Evolutionary conservation across 1,140 invertebrate genomes (phyloP).

Genomic region (Venturia canescens): DNA sequence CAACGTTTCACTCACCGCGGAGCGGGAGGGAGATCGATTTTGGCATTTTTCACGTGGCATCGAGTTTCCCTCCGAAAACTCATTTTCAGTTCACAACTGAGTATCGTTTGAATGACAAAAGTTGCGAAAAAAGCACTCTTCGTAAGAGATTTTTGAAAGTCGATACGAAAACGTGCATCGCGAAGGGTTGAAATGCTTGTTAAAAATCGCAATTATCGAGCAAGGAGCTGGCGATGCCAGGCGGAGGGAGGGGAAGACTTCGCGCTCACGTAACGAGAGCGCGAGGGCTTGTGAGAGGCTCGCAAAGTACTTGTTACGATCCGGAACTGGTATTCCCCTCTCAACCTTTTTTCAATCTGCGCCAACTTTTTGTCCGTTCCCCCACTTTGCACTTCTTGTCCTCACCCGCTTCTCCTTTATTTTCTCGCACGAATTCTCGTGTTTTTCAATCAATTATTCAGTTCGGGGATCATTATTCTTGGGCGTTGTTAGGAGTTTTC

Average conservation of each 20-base stretch:
- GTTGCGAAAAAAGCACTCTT: too few relatives aligned
- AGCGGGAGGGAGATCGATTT: too few relatives aligned
- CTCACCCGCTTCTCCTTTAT: not conserved
- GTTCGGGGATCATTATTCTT: too few relatives aligned
- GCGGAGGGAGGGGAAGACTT: not conserved
- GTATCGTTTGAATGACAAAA: too few relatives aligned
- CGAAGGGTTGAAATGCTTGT: not conserved
- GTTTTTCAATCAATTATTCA: not conserved
- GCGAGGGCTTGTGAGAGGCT: not conserved
- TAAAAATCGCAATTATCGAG: not conserved
- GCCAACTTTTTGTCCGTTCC: not conserved
- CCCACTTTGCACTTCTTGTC: slow-evolving; percentile 3
- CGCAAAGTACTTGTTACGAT: not conserved
- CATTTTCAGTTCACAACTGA: too few relatives aligned
- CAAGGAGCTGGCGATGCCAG: not conserved
- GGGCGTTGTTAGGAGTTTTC: too few relatives aligned
- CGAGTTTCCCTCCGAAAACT: too few relatives aligned
- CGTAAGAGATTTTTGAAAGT: too few relatives aligned
- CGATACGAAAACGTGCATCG: too few relatives aligned
- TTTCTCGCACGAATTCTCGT: too few relatives aligned
- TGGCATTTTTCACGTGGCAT: too few relatives aligned
- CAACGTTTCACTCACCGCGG: too few relatives aligned
- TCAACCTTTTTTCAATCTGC: not conserved
- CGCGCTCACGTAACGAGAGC: not conserved
- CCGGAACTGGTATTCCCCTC: not conserved